Base-by-base conservation (phyloP, 1,140 invertebrate genomes). In the Drosophila eugracilis region DNA sequence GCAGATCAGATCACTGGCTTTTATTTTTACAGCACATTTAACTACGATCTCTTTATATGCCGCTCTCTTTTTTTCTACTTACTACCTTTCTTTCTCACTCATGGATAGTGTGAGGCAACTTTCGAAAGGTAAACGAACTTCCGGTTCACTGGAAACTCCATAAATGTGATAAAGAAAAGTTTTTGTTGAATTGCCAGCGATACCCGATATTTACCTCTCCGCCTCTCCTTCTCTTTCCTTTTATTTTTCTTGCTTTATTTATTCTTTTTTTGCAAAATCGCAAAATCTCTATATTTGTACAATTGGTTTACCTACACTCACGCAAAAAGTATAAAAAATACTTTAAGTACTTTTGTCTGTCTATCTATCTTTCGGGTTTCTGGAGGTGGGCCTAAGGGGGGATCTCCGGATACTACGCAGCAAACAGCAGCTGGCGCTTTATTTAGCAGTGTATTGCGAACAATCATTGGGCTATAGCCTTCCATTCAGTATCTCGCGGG, bases 41-140 rank as follows among this genome's bases (percentile, higher is more conserved):
- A 50, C 45, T 32, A 32, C 55, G n/a, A 53, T 36, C 52, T 32
- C 44, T 74, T 34, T n/a, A n/a, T n/a, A n/a, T n/a, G n/a, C n/a
- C n/a, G 26, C n/a, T 6, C 19, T 44, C 36, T 15, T 37, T 5
- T 17, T 30, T 60, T 66, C 52, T 37, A n/a, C 41, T 58, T 10
- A 4, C 24, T 19, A 42, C 21, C 17, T 26, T 34, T 26, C 53
- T 60, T 53, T 70, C 77, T 73, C 74, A 26, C 54, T 37, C 41
- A 19, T 41, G 58, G 53, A 36, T 14, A 30, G 36, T 42, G 45
- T 39, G 21, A n/a, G 67, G 65, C 65, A 34, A 48, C 55, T 74
- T 74, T 73, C 45, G 37, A 89, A 84, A 89, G 84, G 84, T 89
- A 89, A 89, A 89, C 70, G 79, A 89, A 89, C 84, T 89, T 89